These are phyloP conservation scores for Lordiphosa stackelbergi DNA, from an alignment of 1,140 invertebrate genomes.

Conservation along the genomic window DNA sequence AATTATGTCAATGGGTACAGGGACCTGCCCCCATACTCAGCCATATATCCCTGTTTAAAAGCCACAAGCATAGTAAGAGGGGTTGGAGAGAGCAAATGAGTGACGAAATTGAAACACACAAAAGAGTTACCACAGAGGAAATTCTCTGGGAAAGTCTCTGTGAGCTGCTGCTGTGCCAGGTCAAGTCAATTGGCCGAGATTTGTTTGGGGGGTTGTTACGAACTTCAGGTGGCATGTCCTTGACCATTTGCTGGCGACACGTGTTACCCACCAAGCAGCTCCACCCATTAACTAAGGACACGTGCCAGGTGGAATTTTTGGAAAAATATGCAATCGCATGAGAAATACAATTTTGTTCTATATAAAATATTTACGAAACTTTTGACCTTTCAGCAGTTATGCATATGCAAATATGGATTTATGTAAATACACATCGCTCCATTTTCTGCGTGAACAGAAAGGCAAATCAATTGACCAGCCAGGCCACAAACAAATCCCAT, in stretches of 20 bases:
- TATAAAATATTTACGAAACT: slow-evolving; percentile 27
- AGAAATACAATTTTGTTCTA: too few species aligned
- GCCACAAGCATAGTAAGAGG: slow-evolving; percentile 4
- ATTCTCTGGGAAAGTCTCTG: neutral
- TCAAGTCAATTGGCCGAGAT: slow-evolving; percentile 9
- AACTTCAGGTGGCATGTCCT: slow-evolving; percentile 3
- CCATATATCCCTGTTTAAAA: slow-evolving; percentile 1
- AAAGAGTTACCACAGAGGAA: neutral
- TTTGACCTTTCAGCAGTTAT: slow-evolving; percentile 12
- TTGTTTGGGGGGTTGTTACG: slow-evolving; percentile 1
- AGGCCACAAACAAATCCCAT: slow-evolving; percentile 32
- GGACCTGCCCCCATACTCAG: slow-evolving; percentile 1
- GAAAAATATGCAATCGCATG: too few species aligned
- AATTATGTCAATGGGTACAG: slow-evolving; percentile 41
- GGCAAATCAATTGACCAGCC: slow-evolving; percentile 42
- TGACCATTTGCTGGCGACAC: slow-evolving; percentile 7
- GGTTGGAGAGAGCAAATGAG: neutral
- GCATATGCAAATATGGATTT: too few species aligned
- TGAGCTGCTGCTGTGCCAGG: neutral
- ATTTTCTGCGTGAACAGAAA: slow-evolving; percentile 8
- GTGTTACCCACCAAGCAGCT: slow-evolving; percentile 1
- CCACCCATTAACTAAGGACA: neutral
- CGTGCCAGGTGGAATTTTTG: neutral
- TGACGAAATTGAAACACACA: slow-evolving; percentile 28
- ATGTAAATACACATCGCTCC: neutral